Evolutionary conservation across 2,113 vertebrate species (phyloP).

Genomic region (Gymnarchus niloticus): DNA sequence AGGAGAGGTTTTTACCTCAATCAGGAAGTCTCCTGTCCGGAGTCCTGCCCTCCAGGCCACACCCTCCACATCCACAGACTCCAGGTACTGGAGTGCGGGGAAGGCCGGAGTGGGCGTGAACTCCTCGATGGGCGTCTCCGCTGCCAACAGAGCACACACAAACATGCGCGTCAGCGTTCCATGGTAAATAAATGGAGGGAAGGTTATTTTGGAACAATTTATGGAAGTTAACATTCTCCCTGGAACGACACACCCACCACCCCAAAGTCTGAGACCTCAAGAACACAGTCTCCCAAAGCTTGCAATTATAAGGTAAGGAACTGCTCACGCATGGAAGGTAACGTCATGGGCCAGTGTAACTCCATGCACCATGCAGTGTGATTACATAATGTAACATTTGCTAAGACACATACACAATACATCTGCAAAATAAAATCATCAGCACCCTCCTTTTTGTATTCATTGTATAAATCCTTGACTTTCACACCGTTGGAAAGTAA

Average conservation of each 20-base stretch:
- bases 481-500: too few relatives aligned
- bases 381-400: too few relatives aligned
- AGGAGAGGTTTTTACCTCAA: conserved; percentile 62
- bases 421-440: neutral
- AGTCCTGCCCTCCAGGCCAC: conserved; percentile 94
- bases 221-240: too few relatives aligned
- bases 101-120: too few relatives aligned
- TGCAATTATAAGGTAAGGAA: too few relatives aligned
- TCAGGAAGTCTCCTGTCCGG: conserved; percentile 69
- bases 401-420: neutral
- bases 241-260: too few relatives aligned
- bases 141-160: conserved; percentile 49
- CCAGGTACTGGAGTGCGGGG: too few relatives aligned
- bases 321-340: too few relatives aligned
- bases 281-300: neutral
- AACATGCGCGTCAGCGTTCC: neutral
- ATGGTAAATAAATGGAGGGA: too few relatives aligned
- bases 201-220: too few relatives aligned
- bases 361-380: neutral
- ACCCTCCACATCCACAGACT: conserved; percentile 92
- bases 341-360: too few relatives aligned
- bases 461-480: neutral
- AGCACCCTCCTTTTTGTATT: neutral
- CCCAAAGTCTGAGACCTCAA: too few relatives aligned
- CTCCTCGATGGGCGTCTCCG: conserved; percentile 96